A percentile compares a stretch with the other conserved stretches of the same genome.
Conservation (phyloP, 2,797 vertebrate genomes). For the Macrochelys suwanniensis region DNA sequence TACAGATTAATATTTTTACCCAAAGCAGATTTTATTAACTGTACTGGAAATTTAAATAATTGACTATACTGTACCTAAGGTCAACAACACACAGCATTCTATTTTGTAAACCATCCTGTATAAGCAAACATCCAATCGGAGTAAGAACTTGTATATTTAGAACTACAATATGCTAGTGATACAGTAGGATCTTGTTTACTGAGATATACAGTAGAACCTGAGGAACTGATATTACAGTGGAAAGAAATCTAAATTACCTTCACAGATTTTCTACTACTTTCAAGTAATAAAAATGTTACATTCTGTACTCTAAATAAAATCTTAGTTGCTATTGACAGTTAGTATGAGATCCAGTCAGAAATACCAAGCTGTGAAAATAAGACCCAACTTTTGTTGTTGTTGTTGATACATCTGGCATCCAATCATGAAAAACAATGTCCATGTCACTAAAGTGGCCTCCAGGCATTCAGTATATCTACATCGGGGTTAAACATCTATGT, state of each 20-base stretch:
- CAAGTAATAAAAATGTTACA: conserved; percentile 84
- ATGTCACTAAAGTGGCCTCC: conserved; percentile 85
- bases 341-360: conserved; percentile 81
- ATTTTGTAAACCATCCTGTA: conserved; percentile 76
- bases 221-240: conserved; percentile 75
- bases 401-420: conserved; percentile 85
- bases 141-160: conserved; percentile 68
- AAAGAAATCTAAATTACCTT: conserved; percentile 83
- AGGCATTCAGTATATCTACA: conserved; percentile 85
- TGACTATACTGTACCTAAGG: conserved; percentile 58
- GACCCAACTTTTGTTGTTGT: conserved; percentile 79
- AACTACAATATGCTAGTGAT: conserved; percentile 63
- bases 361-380: conserved; percentile 81
- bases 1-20: background rate
- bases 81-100: conserved; percentile 66
- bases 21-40: conserved; percentile 31
- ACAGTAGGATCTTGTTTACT: conserved; percentile 75
- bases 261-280: conserved; percentile 82
- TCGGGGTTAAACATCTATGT: conserved; percentile 87
- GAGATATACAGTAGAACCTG: conserved; percentile 80
- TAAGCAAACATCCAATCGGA: conserved; percentile 70
- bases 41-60: conserved; percentile 40
- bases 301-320: conserved; percentile 83
- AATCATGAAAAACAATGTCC: conserved; percentile 86
- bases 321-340: conserved; percentile 82